A percentile compares a stretch with the other conserved stretches of the same genome.
These are phyloP conservation scores for Heliopora coerulea DNA, from an alignment of 92 coral and sea anemone genomes.

Conservation along the genomic window DNA sequence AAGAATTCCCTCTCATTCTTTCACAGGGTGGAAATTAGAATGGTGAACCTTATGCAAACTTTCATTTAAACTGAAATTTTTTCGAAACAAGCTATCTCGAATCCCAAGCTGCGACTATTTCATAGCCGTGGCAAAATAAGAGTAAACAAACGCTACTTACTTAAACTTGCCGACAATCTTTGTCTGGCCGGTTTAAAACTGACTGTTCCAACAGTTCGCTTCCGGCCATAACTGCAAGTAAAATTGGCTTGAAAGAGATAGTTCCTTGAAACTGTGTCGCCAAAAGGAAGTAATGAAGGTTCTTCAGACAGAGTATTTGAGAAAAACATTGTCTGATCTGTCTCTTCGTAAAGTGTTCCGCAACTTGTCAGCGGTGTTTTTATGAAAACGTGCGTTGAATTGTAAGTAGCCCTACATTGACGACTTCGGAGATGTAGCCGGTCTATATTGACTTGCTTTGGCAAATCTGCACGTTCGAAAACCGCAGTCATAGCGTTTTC, in stretches of 20 bases:
- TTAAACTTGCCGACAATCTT: not conserved
- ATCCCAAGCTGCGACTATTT: no score
- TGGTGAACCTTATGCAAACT: no score
- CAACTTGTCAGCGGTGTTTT: slow-evolving; percentile 56
- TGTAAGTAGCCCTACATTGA: slow-evolving; percentile 18
- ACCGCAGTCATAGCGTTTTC: slow-evolving; percentile 25
- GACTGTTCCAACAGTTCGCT: slow-evolving; percentile 30
- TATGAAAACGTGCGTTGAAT: slow-evolving; percentile 56
- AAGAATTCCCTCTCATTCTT: no score
- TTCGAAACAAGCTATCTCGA: no score
- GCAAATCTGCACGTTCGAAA: no score
- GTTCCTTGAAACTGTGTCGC: slow-evolving; percentile 9
- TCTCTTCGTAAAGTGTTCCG: slow-evolving; percentile 52
- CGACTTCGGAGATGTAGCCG: slow-evolving; percentile 4
- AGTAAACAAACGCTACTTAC: no score
- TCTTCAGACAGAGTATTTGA: slow-evolving; percentile 36
- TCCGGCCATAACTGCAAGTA: no score
- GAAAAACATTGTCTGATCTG: slow-evolving; percentile 42
- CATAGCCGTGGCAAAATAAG: no score
- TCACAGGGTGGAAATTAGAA: no score
- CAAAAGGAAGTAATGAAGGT: not conserved
- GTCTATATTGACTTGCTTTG: not conserved
- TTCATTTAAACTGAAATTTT: no score
- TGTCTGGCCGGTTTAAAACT: slow-evolving; percentile 32
- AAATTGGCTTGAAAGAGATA: slow-evolving; percentile 20